Percentiles rank a stretch among this genome's conserved stretches.
Conservation (phyloP, 2,113 vertebrate genomes). For the Poicephalus gulielmi region DNA sequence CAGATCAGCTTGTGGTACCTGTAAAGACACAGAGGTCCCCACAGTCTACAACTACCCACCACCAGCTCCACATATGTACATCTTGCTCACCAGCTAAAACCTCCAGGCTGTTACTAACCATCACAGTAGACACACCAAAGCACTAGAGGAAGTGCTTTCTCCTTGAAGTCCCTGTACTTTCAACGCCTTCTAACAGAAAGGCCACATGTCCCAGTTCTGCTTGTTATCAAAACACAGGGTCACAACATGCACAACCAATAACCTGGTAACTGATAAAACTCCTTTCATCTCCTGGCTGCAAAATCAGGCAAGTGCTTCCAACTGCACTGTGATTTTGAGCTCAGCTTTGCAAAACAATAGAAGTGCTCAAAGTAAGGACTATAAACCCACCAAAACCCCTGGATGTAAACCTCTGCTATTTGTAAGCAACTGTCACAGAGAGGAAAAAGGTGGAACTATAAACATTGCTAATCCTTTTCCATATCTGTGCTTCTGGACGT, state of each 20-base stretch:
- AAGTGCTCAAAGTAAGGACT: background rate
- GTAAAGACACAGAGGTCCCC: conserved; percentile 41
- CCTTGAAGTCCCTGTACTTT: background rate
- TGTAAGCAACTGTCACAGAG: background rate
- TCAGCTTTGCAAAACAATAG: background rate
- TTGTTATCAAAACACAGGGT: background rate
- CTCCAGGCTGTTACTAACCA: background rate
- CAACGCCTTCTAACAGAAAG: background rate
- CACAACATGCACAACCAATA: accelerated
- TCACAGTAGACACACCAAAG: background rate
- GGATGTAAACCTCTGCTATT: background rate
- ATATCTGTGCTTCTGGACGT: background rate
- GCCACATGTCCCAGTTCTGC: accelerated
- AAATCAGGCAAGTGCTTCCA: background rate
- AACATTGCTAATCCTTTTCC: background rate
- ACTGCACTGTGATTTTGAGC: background rate
- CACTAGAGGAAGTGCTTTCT: background rate
- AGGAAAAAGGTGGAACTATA: background rate
- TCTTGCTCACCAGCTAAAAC: background rate
- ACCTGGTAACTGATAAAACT: accelerated
- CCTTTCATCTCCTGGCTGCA: background rate
- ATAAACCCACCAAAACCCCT: background rate
- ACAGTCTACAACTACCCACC: background rate
- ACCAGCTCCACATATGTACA: background rate
- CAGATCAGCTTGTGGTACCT: conserved; percentile 97